phyloP scores from a whole-genome alignment of 2,113 vertebrate genomes.

The Gorsachius goisagi region DNA sequence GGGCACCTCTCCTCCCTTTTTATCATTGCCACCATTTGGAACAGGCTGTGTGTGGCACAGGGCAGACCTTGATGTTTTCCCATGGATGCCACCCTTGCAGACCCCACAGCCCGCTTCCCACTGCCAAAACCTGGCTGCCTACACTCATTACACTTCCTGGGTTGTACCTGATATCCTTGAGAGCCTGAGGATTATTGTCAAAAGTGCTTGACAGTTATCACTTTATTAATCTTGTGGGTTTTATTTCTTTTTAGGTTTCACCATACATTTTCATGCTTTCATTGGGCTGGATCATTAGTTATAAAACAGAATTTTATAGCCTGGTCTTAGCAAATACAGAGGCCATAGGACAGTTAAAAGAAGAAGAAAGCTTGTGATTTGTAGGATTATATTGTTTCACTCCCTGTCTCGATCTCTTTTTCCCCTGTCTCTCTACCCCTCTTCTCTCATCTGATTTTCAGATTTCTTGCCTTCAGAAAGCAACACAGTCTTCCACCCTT shows the following conservation, averaged over 20 bases:
- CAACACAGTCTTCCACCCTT: not conserved
- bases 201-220: not conserved
- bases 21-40: not conserved
- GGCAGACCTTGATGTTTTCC: not conserved
- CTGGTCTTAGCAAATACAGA: not conserved
- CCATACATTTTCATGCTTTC: not conserved
- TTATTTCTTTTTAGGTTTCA: not conserved
- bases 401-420: rapidly evolving
- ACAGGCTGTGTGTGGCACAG: not conserved
- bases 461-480: not conserved
- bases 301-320: not conserved
- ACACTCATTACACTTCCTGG: rapidly evolving
- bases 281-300: not conserved
- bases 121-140: not conserved
- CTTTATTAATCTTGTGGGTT: not conserved
- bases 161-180: not conserved
- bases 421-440: not conserved
- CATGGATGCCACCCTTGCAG: not conserved
- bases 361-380: not conserved
- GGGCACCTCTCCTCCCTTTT: not conserved
- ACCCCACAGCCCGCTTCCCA: rapidly evolving
- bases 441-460: not conserved
- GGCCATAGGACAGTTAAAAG: not conserved
- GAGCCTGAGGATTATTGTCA: not conserved
- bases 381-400: not conserved